phyloP scores from a whole-genome alignment of 2,888 invertebrate genomes.

The Troilus luridus region DNA sequence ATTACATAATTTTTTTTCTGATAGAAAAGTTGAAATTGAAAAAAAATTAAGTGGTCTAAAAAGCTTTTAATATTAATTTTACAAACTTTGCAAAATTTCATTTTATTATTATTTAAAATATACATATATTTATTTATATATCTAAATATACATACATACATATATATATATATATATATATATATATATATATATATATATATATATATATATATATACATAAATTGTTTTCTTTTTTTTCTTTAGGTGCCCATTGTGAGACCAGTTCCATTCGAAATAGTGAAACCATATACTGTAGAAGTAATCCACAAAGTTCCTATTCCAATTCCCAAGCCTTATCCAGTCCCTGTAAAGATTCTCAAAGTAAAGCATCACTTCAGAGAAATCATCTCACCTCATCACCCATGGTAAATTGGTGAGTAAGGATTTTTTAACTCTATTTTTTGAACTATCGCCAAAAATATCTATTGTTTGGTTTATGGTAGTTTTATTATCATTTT shows the following conservation, averaged over 20 bases:
- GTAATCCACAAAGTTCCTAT: conserved; percentile 66
- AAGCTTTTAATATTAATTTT: background rate
- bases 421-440: background rate
- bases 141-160: no score
- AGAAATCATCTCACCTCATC: conserved; percentile 61
- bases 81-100: background rate
- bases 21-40: no score
- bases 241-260: conserved; percentile 66
- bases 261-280: conserved; percentile 66
- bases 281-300: conserved; percentile 65
- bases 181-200: no score
- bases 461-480: no score
- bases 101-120: no score
- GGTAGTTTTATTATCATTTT: no score
- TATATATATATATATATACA: no score
- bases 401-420: conserved; percentile 46
- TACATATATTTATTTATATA: no score
- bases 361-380: conserved; percentile 66
- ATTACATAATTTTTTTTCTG: no score
- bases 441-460: no score
- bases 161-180: no score
- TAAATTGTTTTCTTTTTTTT: background rate
- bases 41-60: no score
- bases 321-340: conserved; percentile 66
- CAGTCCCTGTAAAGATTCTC: conserved; percentile 66